Conservation (phyloP, 2,888 invertebrate species). For the Diploptera punctata region DNA sequence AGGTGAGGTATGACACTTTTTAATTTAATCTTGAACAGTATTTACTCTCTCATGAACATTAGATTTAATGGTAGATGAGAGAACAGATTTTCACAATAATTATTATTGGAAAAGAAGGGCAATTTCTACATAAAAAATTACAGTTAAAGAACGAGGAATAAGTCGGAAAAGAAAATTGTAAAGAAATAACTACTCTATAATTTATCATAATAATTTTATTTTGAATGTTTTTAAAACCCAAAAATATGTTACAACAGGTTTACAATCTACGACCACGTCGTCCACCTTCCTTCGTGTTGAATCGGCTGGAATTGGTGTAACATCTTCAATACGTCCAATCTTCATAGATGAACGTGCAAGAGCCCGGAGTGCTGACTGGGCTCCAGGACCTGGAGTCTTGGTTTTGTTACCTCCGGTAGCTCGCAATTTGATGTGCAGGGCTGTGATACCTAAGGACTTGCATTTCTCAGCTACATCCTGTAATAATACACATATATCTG, state of each 20-base stretch:
- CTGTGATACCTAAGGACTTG: slow-evolving; percentile 95
- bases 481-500: too few species aligned
- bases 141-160: too few species aligned
- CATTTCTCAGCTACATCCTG: slow-evolving; percentile 99
- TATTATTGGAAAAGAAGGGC: too few species aligned
- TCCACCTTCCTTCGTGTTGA: slow-evolving; percentile 99
- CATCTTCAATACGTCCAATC: slow-evolving; percentile 99
- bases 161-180: too few species aligned
- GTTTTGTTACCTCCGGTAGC: slow-evolving; percentile 99
- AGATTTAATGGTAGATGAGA: too few species aligned
- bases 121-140: too few species aligned
- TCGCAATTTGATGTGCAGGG: slow-evolving; percentile 96
- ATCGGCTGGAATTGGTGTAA: slow-evolving; percentile 99
- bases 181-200: too few species aligned
- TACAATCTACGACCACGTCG: slow-evolving; percentile 99
- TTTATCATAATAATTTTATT: too few species aligned
- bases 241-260: slow-evolving; percentile 46
- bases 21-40: too few species aligned
- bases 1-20: too few species aligned
- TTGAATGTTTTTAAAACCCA: not conserved
- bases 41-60: too few species aligned
- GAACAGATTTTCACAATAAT: too few species aligned
- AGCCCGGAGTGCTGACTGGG: slow-evolving; percentile 96
- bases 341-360: slow-evolving; percentile 99
- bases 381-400: slow-evolving; percentile 98